These are phyloP conservation scores for Theocolax elegans DNA, from an alignment of 1,140 invertebrate species.

Conservation along the genomic window DNA sequence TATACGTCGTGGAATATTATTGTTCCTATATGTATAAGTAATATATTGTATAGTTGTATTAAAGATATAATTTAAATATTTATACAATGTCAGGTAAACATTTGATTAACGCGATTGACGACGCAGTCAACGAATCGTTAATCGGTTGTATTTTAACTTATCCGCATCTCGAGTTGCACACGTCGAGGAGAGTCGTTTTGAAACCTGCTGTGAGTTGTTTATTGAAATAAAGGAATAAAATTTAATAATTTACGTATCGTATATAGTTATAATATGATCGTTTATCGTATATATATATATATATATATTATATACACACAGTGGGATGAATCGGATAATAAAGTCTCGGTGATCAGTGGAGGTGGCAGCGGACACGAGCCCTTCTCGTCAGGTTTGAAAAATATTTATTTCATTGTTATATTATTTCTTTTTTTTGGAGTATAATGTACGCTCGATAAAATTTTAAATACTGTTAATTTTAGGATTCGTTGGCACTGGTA, in stretches of 20 bases:
- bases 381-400: conserved; percentile 74
- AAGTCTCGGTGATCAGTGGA: conserved; percentile 80
- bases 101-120: conserved; percentile 74
- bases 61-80: no score
- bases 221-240: no score
- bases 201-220: conserved; percentile 61
- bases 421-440: background rate
- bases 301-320: no score
- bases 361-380: conserved; percentile 91
- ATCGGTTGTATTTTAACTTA: conserved; percentile 73
- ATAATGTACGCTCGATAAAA: background rate
- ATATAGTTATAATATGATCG: no score
- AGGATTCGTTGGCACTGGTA: conserved; percentile 84
- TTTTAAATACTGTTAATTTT: background rate
- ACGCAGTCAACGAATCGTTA: conserved; percentile 77
- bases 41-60: conserved; percentile 14
- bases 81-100: conserved; percentile 70
- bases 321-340: conserved; percentile 64
- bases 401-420: background rate
- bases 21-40: no score
- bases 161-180: conserved; percentile 72
- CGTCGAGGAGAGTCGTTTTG: conserved; percentile 73
- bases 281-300: no score
- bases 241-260: no score
- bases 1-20: no score